Evolutionary conservation across 2,888 invertebrate genomes (phyloP).

Genomic region (Idaea straminata): DNA sequence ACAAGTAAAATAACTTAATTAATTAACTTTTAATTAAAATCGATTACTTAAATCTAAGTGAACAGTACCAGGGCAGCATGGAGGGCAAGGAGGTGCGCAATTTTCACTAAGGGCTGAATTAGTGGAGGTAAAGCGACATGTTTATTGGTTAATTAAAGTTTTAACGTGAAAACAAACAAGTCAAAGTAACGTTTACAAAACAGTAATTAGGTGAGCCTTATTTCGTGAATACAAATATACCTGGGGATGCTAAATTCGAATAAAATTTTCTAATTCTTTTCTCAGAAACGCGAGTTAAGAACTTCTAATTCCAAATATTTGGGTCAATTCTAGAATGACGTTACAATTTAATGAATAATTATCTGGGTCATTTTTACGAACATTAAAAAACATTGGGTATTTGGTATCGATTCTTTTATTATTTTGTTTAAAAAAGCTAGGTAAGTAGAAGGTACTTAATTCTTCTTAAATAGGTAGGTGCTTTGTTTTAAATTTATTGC

Average conservation of each 20-base stretch:
- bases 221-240: not conserved
- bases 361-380: not conserved
- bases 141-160: conserved; percentile 81
- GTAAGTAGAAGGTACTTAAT: not conserved
- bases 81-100: conserved; percentile 7
- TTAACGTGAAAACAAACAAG: conserved; percentile 36
- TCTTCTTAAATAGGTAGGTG: not conserved
- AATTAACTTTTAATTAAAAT: not conserved
- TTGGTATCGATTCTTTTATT: not conserved
- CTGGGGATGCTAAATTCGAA: not conserved
- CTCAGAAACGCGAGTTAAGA: too few species aligned
- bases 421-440: too few species aligned
- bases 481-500: too few species aligned
- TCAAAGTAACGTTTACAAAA: conserved; percentile 22
- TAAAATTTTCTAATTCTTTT: not conserved
- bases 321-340: not conserved
- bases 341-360: too few species aligned
- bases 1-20: not conserved
- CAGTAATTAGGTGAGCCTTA: not conserved
- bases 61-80: conserved; percentile 36
- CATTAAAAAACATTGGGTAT: too few species aligned
- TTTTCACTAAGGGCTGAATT: conserved; percentile 19
- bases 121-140: conserved; percentile 57
- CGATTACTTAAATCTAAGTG: not conserved
- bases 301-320: not conserved